phyloP scores from a whole-genome alignment of 1,140 invertebrate genomes.

The Procambarus clarkii region DNA sequence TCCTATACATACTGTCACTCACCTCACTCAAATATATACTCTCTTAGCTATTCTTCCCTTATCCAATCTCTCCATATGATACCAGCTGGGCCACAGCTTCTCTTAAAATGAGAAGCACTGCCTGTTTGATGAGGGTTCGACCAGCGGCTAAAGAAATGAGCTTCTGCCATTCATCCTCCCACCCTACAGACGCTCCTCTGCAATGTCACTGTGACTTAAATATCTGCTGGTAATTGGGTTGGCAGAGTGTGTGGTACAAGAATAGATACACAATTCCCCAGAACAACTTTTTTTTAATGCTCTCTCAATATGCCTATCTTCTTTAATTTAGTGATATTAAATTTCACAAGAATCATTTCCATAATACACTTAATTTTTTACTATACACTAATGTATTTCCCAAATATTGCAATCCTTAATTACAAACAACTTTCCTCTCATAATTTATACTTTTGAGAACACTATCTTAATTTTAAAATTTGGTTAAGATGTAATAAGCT shows the following conservation, averaged over 20 bases:
- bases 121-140: constrained; percentile 50
- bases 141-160: constrained; percentile 37
- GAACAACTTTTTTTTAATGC: background rate
- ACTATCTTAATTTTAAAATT: no score
- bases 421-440: no score
- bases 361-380: no score
- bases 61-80: constrained; percentile 59
- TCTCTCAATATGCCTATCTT: background rate
- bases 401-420: no score
- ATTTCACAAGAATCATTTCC: no score
- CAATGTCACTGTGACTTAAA: constrained; percentile 46
- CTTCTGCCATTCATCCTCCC: constrained; percentile 47
- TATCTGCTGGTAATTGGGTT: background rate
- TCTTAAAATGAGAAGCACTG: constrained; percentile 49
- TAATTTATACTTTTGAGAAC: no score
- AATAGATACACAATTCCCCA: background rate
- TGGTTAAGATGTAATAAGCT: no score
- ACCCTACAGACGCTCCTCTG: constrained; percentile 52
- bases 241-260: constrained; percentile 1
- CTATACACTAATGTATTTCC: no score
- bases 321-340: background rate
- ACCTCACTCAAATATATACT: constrained; percentile 42
- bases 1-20: constrained; percentile 36
- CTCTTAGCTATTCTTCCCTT: constrained; percentile 35
- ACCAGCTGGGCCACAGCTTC: constrained; percentile 51